Conservation (phyloP, 2,797 vertebrate species). For the Enteromius fasciolatus region DNA sequence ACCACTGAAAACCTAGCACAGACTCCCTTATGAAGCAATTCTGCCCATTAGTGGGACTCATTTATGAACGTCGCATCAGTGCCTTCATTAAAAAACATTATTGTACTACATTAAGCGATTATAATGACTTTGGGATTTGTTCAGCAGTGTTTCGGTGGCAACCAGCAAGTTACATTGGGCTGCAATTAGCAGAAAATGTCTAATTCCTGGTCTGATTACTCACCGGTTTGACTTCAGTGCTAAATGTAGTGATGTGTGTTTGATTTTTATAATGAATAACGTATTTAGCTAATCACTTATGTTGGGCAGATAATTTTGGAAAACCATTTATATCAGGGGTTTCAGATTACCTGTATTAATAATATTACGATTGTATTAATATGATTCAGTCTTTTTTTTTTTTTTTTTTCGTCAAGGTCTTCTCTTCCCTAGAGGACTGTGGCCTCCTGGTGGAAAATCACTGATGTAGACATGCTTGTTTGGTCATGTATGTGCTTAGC, state of each 20-base stretch:
- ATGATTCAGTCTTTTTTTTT: too few relatives aligned
- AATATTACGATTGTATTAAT: too few relatives aligned
- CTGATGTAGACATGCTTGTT: background rate
- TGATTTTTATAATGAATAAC: background rate
- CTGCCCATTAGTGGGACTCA: background rate
- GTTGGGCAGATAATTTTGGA: background rate
- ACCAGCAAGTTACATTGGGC: background rate
- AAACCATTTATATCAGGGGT: background rate
- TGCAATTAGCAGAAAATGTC: slow-evolving; percentile 25
- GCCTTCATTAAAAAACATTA: slow-evolving; percentile 26
- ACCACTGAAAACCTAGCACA: background rate
- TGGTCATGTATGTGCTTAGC: background rate
- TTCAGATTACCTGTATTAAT: background rate
- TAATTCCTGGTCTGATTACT: slow-evolving; percentile 5
- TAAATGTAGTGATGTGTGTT: slow-evolving; percentile 23
- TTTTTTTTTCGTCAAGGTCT: too few relatives aligned
- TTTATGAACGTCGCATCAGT: slow-evolving; percentile 18
- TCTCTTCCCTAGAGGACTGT: too few relatives aligned
- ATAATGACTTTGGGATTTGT: slow-evolving; percentile 17
- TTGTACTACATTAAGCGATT: slow-evolving; percentile 32
- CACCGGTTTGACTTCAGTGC: background rate
- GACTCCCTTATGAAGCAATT: background rate
- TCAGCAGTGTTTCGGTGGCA: slow-evolving; percentile 1
- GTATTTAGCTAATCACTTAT: background rate
- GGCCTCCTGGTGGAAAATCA: too few relatives aligned